Evolutionary conservation across 92 coral and sea anemone species (phyloP), one percentile per base, ranked within the genome.

Genomic region (Parazoanthus atlanticus): DNA sequence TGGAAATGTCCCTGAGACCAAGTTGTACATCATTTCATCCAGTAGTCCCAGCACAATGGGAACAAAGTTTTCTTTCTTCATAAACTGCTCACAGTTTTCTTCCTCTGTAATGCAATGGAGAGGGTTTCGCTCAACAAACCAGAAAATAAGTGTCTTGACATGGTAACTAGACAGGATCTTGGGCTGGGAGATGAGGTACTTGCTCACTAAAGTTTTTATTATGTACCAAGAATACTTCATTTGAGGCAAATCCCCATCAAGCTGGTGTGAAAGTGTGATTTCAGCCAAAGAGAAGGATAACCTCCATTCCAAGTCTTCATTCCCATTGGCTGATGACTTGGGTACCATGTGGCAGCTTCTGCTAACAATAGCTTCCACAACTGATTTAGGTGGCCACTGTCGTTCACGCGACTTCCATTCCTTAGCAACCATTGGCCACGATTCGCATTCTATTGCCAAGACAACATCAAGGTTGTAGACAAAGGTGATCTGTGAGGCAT

Each of bases 261-360:
- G 79, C 78, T 74, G 52, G 43, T 82, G 17, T 52, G 80, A 65
- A 40, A 92, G 83, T 8, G 23, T 85, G 41, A 52, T 34, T 56
- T 91, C 94, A 29, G 94, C 92, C 76, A 79, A 47, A 0, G 94
- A 91, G 85, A 91, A 91, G 8, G 94, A 91, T 23, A 91, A 65
- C 36, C 94, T 85, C 94, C 94, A 91, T 17, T 91, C 94, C 33
- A 85, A 21, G 13, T 91, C 90, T 23, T 65, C 74, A n/a, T 89
- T 67, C 25, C 89, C 91, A 26, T 65, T 16, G 41, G 54, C 19
- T 16, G 91, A 85, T 21, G 90, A 38, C 61, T 91, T 91, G 6
- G 91, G 81, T 28, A 91, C 94, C n/a, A 91, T 12, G 52, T 91
- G 86, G 15, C 79, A 81, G 40, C 92, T 90, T 9, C 40, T 58